Percentiles rank a stretch among this genome's conserved stretches.
Evolutionary conservation across 35 echinoderm and acorn worm species (phyloP).

Genomic region (Anneissia japonica): DNA sequence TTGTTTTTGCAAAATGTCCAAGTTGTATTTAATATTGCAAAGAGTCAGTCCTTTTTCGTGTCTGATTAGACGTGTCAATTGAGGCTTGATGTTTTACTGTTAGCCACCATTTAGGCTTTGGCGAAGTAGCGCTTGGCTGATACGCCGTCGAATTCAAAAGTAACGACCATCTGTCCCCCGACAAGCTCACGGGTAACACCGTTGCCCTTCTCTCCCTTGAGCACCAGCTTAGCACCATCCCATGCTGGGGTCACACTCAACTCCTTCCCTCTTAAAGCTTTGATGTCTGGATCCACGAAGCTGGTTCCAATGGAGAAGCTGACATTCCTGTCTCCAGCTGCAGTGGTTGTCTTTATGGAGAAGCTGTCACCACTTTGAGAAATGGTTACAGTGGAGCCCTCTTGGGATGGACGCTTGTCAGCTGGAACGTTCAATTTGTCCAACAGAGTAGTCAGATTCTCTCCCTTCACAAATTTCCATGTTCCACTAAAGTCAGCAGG

Average conservation of each 20-base stretch:
- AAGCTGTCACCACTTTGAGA: slow-evolving; percentile 56
- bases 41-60: too few species aligned
- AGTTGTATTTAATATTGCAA: too few species aligned
- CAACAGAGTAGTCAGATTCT: slow-evolving; percentile 49
- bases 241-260: slow-evolving; percentile 49
- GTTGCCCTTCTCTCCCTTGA: slow-evolving; percentile 48
- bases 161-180: slow-evolving; percentile 57
- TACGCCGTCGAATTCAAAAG: slow-evolving; percentile 37
- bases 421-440: slow-evolving; percentile 52
- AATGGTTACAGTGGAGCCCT: slow-evolving; percentile 51
- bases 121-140: slow-evolving; percentile 58
- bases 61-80: too few species aligned
- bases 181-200: slow-evolving; percentile 40
- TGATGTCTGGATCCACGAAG: slow-evolving; percentile 53
- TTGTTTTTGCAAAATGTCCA: too few species aligned
- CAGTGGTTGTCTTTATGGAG: slow-evolving; percentile 36
- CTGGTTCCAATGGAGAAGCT: slow-evolving; percentile 16
- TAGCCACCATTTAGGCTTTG: slow-evolving; percentile 33
- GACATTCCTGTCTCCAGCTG: slow-evolving; percentile 20
- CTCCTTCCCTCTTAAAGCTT: slow-evolving; percentile 48
- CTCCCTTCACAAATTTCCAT: slow-evolving; percentile 67
- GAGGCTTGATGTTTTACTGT: too few species aligned
- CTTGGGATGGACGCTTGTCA: slow-evolving; percentile 47
- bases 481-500: slow-evolving; percentile 56
- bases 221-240: slow-evolving; percentile 61